Evolutionary conservation across 2,113 vertebrate species (phyloP).

Genomic region (Chlorodrepanis virens): DNA sequence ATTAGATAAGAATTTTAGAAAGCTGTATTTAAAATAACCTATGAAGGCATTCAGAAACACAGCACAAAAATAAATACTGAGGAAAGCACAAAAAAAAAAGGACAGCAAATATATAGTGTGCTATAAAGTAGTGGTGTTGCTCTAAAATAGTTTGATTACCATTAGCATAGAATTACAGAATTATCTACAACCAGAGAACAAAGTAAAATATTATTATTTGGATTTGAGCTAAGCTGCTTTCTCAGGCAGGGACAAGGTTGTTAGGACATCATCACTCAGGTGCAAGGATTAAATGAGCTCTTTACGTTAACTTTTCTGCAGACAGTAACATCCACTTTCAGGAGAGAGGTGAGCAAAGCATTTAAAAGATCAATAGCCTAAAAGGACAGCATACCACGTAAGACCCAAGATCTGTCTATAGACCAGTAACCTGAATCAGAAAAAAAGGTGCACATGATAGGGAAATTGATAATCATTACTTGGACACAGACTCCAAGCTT

Average conservation of each 20-base stretch:
- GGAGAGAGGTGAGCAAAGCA: background rate
- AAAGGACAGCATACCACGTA: background rate
- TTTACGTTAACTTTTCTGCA: background rate
- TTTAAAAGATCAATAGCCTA: background rate
- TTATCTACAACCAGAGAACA: background rate
- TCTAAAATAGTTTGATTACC: background rate
- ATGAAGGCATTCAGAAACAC: background rate
- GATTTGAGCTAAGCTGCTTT: slow-evolving; percentile 22
- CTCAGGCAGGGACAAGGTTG: background rate
- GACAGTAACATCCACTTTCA: background rate
- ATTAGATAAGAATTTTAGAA: slow-evolving; percentile 42
- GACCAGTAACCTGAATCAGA: background rate
- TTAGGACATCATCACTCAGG: background rate
- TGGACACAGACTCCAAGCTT: background rate
- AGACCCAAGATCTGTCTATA: background rate
- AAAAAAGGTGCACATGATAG: background rate
- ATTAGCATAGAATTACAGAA: slow-evolving; percentile 34
- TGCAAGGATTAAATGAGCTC: background rate
- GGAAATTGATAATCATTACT: background rate
- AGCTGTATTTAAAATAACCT: slow-evolving; percentile 19
- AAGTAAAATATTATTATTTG: slow-evolving; percentile 16
- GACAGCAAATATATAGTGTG: background rate
- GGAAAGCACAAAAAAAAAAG: background rate
- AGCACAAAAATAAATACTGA: background rate
- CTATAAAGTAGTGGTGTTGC: background rate